phyloP scores from a whole-genome alignment of 2,797 vertebrate genomes.

The Paratrypauchen microcephalus region DNA sequence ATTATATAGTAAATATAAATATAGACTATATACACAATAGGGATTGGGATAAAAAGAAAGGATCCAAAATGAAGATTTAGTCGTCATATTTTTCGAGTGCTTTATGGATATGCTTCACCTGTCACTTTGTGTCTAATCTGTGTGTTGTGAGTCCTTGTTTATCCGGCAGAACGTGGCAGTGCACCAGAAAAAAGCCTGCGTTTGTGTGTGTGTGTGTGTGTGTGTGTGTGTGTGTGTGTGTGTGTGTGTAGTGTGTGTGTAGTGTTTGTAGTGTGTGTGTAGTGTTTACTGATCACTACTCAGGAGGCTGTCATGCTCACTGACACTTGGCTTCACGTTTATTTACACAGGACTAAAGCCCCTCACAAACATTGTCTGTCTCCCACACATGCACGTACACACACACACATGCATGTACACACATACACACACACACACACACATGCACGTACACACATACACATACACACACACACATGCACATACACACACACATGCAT shows the following conservation, averaged over 20 bases:
- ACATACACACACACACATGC: no score
- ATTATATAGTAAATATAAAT: no score
- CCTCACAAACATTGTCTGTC: constrained; percentile 13
- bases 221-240: no score
- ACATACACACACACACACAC: no score
- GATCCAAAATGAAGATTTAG: neutral
- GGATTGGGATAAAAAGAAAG: no score
- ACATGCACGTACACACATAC: no score
- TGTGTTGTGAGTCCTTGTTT: constrained; percentile 19
- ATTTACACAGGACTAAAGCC: constrained; percentile 35
- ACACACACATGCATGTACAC: no score
- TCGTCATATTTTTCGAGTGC: neutral
- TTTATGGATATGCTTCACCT: neutral
- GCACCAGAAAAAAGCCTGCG: constrained; percentile 24
- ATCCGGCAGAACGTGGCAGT: constrained; percentile 14
- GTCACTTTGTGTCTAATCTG: neutral
- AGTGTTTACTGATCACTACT: constrained; percentile 32
- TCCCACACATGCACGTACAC: neutral
- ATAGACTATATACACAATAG: no score
- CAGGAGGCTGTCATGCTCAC: constrained; percentile 22
- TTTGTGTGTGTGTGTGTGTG: no score
- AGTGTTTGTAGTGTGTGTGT: no score
- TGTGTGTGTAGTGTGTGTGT: neutral
- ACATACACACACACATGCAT: neutral
- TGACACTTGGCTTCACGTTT: constrained; percentile 28